A percentile compares a stretch with the other conserved stretches of the same genome.
phyloP scores from a whole-genome alignment of 2,797 vertebrate genomes.

The Acipenser transmontanus region DNA sequence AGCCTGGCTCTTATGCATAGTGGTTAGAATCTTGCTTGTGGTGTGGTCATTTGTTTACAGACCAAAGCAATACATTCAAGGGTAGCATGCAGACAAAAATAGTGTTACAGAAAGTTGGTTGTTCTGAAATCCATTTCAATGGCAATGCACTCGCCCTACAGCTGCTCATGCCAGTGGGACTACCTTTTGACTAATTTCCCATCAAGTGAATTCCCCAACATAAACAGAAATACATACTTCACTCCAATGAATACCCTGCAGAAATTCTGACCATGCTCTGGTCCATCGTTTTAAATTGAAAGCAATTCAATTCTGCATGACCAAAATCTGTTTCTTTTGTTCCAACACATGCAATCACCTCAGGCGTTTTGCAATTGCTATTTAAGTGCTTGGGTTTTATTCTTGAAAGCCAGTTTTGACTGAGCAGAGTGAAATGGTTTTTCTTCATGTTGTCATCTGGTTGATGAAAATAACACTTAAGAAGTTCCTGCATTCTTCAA shows the following conservation, averaged over 20 bases:
- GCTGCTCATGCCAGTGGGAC: slow-evolving; percentile 22
- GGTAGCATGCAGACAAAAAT: not conserved
- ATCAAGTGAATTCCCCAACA: slow-evolving; percentile 30
- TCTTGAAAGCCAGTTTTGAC: slow-evolving; percentile 40
- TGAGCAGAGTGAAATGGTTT: slow-evolving; percentile 35
- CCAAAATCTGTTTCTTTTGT: slow-evolving; percentile 52
- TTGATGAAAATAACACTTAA: slow-evolving; percentile 15
- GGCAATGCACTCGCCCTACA: slow-evolving; percentile 28
- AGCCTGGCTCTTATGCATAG: too few relatives aligned
- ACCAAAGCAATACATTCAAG: not conserved
- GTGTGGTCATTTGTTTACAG: too few relatives aligned
- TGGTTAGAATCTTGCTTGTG: too few relatives aligned
- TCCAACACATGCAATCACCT: slow-evolving; percentile 50
- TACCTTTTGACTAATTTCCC: slow-evolving; percentile 26
- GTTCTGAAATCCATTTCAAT: not conserved
- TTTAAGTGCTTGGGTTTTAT: slow-evolving; percentile 42
- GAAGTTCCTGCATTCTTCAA: slow-evolving; percentile 1
- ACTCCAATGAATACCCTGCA: slow-evolving; percentile 34
- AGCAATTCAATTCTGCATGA: slow-evolving; percentile 52
- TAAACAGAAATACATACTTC: slow-evolving; percentile 31
- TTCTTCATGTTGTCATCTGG: slow-evolving; percentile 6
- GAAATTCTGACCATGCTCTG: slow-evolving; percentile 36
- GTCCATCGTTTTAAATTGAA: slow-evolving; percentile 46
- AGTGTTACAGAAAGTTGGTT: not conserved
- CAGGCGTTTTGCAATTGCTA: slow-evolving; percentile 29